Percentiles rank a stretch among this genome's conserved stretches.
Evolutionary conservation across 2,113 vertebrate species (phyloP).

Genomic region (Cyphomyrus plagiostoma): DNA sequence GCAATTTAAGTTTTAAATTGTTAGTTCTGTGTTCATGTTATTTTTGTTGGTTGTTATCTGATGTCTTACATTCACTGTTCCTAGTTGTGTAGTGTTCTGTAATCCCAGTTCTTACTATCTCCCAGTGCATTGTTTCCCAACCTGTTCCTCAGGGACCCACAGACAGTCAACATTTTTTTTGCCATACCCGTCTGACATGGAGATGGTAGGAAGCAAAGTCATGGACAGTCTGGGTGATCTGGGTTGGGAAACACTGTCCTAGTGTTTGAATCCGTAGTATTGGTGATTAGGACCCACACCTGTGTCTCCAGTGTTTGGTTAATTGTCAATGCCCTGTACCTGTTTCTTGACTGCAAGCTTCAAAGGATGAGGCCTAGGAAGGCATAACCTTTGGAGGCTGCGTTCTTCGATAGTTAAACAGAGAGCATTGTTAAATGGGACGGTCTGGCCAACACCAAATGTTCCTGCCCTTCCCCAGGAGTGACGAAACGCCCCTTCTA

Average conservation of each 20-base stretch:
- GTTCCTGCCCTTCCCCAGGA: too few species aligned
- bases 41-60: neutral
- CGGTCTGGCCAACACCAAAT: too few species aligned
- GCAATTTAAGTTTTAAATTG: neutral
- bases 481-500: too few species aligned
- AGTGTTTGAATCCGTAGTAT: neutral
- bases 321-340: neutral
- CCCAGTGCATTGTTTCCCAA: neutral
- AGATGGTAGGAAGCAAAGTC: neutral
- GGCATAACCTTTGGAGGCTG: too few species aligned
- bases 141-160: neutral
- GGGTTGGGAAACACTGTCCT: neutral
- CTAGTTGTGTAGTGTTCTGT: neutral
- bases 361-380: too few species aligned
- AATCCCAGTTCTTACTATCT: neutral
- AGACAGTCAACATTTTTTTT: neutral
- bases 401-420: too few species aligned
- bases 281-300: neutral
- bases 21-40: neutral
- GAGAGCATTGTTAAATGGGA: too few species aligned
- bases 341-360: too few species aligned
- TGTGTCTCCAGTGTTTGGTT: neutral
- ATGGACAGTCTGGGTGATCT: neutral
- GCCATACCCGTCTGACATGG: too few species aligned
- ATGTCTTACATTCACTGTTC: neutral